Percentiles rank a stretch among this genome's conserved stretches.
Conservation (phyloP, 2,797 vertebrate genomes). For the Esox masquinongy region DNA sequence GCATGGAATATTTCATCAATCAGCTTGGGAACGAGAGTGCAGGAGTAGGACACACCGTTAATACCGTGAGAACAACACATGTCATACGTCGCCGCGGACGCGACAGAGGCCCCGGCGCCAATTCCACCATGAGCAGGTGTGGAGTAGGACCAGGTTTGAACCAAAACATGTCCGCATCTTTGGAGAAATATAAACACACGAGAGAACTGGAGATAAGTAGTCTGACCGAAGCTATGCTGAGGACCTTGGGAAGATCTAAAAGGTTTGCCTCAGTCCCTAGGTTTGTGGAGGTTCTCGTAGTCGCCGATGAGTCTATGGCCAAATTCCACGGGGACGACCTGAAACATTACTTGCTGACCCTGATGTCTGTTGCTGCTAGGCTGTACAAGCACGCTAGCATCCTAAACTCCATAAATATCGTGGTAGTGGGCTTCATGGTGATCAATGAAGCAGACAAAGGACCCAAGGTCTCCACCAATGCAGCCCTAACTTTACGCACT, state of each 20-base stretch:
- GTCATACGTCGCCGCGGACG: slow-evolving; percentile 79
- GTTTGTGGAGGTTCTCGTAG: slow-evolving; percentile 94
- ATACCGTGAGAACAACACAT: slow-evolving; percentile 69
- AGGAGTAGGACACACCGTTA: slow-evolving; percentile 32
- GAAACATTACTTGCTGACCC: slow-evolving; percentile 92
- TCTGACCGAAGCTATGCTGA: slow-evolving; percentile 57
- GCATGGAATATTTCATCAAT: slow-evolving; percentile 87
- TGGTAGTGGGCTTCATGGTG: slow-evolving; percentile 92
- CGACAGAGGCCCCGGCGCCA: slow-evolving; percentile 46
- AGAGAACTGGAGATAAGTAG: slow-evolving; percentile 45
- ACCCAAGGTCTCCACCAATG: slow-evolving; percentile 91
- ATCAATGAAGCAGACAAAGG: slow-evolving; percentile 88
- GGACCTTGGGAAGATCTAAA: slow-evolving; percentile 77
- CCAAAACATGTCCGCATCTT: slow-evolving; percentile 71
- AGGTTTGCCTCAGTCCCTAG: slow-evolving; percentile 90
- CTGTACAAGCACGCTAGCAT: slow-evolving; percentile 97
- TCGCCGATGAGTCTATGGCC: slow-evolving; percentile 95
- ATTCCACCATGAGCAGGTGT: slow-evolving; percentile 82
- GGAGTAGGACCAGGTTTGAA: slow-evolving; percentile 81
- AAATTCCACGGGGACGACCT: slow-evolving; percentile 92
- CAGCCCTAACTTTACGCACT: slow-evolving; percentile 92
- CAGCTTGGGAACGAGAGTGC: slow-evolving; percentile 60
- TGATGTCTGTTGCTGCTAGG: slow-evolving; percentile 92
- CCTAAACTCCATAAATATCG: slow-evolving; percentile 89
- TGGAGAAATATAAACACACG: slow-evolving; percentile 80